Evolutionary conservation across 2,113 vertebrate genomes (phyloP), one percentile per base, ranked within the genome.

Genomic region (Xerus inauris): DNA sequence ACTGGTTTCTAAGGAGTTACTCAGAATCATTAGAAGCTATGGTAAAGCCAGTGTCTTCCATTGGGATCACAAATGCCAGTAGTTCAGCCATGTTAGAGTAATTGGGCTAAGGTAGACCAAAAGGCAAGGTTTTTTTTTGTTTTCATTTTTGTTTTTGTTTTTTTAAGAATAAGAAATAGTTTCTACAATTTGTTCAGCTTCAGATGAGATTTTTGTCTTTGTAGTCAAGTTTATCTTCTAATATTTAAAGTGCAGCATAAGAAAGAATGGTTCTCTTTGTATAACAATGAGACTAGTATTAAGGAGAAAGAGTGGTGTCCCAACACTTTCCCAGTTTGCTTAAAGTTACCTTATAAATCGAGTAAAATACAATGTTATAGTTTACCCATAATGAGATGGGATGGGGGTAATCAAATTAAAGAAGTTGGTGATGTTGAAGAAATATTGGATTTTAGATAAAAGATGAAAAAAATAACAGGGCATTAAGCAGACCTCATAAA

Each of bases 401-500:
- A 1, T 4, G 30, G 17, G 30, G 5, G 5, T 20, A 57, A 57
- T 57, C 9, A n/a, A 62, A 49, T 30, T 16, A 51, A 30, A 76
- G 38, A 76, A 42, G 9, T 62, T 62, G 17, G 10, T 30, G 11
- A 62, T 64, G 4, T 5, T 20, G 57, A 9, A 35, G 10, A 30
- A 28, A 22, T 16, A 3, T 72, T 51, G 28, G 1, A 38, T 79
- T 83, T 10, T 86, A 62, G 16, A 90, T 17, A 67, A 11, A 77
- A 6, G 2, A 92, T 22, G 26, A 7, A 64, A 40, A 2, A 75
- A 59, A 28, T 65, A 47, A 71, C 19, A 93, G 11, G 2, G 2
- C 26, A 6, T 7, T 20, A 2, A 57, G 17, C 1, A 73, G 1
- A 30, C 0, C 0, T 28, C 30, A 32, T 19, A 0, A 12, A 3